Base-by-base conservation (phyloP, 2,888 invertebrate species). In the Hedya salicella region DNA sequence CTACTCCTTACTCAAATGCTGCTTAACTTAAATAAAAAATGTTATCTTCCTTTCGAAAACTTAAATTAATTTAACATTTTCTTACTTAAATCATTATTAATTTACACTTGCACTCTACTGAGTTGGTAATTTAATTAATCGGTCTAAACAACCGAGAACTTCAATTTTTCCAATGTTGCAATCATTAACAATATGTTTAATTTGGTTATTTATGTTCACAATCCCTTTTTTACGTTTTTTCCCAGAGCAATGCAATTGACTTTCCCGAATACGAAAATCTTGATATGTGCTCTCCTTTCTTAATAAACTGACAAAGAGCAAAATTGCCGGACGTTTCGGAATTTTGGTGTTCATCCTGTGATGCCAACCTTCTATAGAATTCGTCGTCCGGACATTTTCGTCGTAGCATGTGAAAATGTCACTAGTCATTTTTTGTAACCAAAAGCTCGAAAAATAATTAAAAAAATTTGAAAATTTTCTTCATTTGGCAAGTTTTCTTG, bases 301-400 rank as follows among this genome's bases (percentile, higher is more conserved):
- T 40, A 13, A 40, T n/a, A 40, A 40, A n/a, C 40, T 11, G 40
- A 40, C 40, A 40, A 13, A 11, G 11, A 40, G 25, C 25, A 25
- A 25, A 25, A 25, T 53, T 25, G 25, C 25, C 25, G 25, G 25
- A 2, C 25, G 25, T 25, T 40, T 54, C 19, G 54, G 39, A 16
- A 57, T 44, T 57, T 44, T 57, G 44, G 21, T 44, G n/a, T 57
- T 57, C 44, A 57, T 48, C 36, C 40, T 54, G 54, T 54, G 39
- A 40, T 54, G 39, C 54, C 54, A 54, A 17, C 54, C 54, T 57
- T 44, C 57, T 57, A 40, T 44, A 30, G 57, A 44, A 44, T 57
- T 57, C 19, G 44, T 57, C 30, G 57, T 57, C 44, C 57, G 57
- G 32, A 57, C 44, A 57, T 25, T 25, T 57, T 57, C 57, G 14